Base-by-base conservation (phyloP, 1,140 invertebrate species). In the Microplitis demolitor region DNA sequence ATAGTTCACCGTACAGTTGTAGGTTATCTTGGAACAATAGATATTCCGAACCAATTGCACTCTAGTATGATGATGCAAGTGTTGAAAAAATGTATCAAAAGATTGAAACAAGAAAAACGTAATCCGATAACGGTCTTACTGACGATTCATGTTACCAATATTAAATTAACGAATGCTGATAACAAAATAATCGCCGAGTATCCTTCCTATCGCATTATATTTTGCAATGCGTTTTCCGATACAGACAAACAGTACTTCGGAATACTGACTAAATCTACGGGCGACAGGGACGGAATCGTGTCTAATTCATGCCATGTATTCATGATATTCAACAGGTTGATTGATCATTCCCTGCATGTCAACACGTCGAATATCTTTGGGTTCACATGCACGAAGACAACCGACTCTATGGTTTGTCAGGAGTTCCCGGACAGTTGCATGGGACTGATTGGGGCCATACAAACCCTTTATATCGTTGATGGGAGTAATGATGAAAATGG, bases 251-350 rank as follows among this genome's bases (percentile, higher is more conserved):
- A 95, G 56, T 97, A 96, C 85, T 98, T 98, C 83, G 96, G 96
- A 4, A 89, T 98, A 60, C 93, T 98, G 0, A 98, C 96, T 0
- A 93, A 93, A 76, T 93, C 93, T 5, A 87, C 89, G 9, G 88
- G 88, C 71, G 85, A 88, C 61, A 81, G 77, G 68, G 83, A 86
- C 31, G 88, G 89, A 53, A 86, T 90, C 13, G 89, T 93, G 0
- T 96, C 95, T 11, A 95, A 95, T 81, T 97, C 96, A 51, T 98
- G 97, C 82, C 97, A 99, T 85, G 95, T 98, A 0, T 99, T 99
- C 84, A 96, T 95, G 74, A 93, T 97, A 13, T 95, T 98, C 80
- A 91, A 94, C 0, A 93, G 95, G 80, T 86, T 96, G 53, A 90
- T 91, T 0, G 94, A 97, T 83, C 93, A 97, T 83, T 89, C 89